Percentiles rank a stretch among this genome's conserved stretches.
Conservation (phyloP, 2,888 invertebrate species). For the Hoplodrina blanda region DNA sequence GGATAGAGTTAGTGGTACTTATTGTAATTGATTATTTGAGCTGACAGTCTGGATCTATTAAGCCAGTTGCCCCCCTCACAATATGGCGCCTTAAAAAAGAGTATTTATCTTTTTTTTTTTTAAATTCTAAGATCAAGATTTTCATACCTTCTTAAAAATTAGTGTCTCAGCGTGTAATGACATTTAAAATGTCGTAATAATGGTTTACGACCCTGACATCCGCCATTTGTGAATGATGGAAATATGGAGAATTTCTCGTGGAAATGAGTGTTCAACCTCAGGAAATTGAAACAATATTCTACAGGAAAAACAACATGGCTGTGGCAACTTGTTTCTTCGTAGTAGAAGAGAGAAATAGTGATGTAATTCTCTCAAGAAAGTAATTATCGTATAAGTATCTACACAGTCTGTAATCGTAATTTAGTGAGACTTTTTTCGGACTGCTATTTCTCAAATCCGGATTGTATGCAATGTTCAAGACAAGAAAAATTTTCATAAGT, state of each 20-base stretch:
- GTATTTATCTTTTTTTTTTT: too few relatives aligned
- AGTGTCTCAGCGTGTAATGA: neutral
- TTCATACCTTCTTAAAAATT: neutral
- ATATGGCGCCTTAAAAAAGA: too few relatives aligned
- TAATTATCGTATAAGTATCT: too few relatives aligned
- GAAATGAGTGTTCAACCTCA: neutral
- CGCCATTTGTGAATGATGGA: slow-evolving; percentile 1
- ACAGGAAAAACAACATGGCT: neutral
- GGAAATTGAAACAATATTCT: neutral
- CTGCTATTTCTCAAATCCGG: too few relatives aligned
- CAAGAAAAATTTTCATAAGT: too few relatives aligned
- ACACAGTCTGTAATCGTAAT: too few relatives aligned
- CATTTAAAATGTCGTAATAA: slow-evolving; percentile 35
- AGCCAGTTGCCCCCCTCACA: too few relatives aligned
- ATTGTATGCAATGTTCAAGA: too few relatives aligned
- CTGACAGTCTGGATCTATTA: neutral
- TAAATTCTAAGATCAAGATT: neutral
- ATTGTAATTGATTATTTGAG: neutral
- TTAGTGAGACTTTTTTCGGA: too few relatives aligned
- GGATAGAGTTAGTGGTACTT: too few relatives aligned
- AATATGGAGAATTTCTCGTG: slow-evolving; percentile 7
- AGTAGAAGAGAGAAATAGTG: too few relatives aligned
- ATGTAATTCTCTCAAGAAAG: too few relatives aligned
- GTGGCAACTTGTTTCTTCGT: neutral
- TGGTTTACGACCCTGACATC: slow-evolving; percentile 26